These are phyloP conservation scores for Eulemur rubriventer DNA, from an alignment of 2,797 vertebrate species.

Conservation along the genomic window DNA sequence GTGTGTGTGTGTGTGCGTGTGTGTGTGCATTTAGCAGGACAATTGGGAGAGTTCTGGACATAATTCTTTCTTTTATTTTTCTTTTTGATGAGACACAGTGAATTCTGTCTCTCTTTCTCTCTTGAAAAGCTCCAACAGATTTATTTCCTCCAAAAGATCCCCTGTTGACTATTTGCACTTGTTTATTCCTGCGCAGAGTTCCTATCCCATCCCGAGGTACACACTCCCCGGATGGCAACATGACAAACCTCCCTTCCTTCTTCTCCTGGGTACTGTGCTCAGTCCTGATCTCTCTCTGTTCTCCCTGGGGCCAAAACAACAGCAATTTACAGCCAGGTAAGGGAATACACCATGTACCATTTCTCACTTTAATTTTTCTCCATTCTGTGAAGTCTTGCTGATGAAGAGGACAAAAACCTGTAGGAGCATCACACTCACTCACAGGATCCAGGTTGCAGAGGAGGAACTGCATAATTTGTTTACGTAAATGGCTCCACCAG, in stretches of 20 bases:
- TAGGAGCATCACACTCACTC: background rate
- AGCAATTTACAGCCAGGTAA: background rate
- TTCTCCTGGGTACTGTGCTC: rapidly evolving
- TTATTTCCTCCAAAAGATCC: background rate
- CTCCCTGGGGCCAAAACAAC: background rate
- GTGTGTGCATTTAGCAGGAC: background rate
- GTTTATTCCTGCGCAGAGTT: background rate
- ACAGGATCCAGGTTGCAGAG: background rate
- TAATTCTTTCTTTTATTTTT: background rate
- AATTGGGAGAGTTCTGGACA: background rate
- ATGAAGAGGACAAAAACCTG: background rate
- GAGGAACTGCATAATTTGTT: background rate
- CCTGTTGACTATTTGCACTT: background rate
- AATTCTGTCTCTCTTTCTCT: background rate
- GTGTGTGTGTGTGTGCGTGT: background rate
- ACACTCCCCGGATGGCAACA: background rate
- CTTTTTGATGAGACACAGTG: background rate
- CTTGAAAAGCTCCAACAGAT: background rate
- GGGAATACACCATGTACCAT: rapidly evolving
- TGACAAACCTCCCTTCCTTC: background rate
- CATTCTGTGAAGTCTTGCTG: background rate
- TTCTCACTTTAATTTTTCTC: background rate
- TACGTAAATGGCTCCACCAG: background rate
- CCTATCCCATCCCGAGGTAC: background rate
- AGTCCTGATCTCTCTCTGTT: background rate